These are phyloP conservation scores for Diadema setosum DNA, from an alignment of 35 echinoderm and acorn worm genomes.

Conservation along the genomic window DNA sequence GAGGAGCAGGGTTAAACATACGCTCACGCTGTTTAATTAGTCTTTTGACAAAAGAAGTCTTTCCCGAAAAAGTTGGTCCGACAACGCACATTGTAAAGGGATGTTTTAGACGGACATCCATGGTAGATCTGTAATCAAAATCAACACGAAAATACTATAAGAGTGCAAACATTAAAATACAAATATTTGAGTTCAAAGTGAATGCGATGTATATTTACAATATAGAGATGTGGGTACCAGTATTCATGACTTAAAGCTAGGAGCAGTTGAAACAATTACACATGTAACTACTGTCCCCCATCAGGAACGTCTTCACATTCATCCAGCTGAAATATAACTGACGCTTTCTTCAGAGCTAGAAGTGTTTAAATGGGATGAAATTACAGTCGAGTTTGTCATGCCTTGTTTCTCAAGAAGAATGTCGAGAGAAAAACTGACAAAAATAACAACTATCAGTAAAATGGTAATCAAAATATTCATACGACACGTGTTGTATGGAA, in stretches of 20 bases:
- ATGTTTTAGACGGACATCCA: slow-evolving; percentile 26
- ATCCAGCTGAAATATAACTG: neutral
- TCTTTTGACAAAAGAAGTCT: slow-evolving; percentile 22
- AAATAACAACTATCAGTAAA: neutral
- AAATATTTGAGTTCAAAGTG: neutral
- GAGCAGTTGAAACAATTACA: neutral
- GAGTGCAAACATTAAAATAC: no score
- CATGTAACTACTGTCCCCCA: neutral
- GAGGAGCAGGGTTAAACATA: neutral
- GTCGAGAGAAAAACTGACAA: neutral
- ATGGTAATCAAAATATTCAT: neutral
- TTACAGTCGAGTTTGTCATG: neutral
- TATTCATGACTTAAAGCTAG: neutral
- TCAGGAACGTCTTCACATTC: neutral
- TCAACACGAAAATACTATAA: neutral
- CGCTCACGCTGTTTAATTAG: neutral
- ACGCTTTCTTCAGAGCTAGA: neutral
- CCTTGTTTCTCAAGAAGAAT: neutral
- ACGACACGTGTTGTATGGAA: neutral
- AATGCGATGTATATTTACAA: neutral
- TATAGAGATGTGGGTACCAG: neutral
- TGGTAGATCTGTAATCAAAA: neutral
- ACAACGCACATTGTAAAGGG: slow-evolving; percentile 40
- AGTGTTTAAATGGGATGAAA: neutral
- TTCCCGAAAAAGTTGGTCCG: slow-evolving; percentile 38